Base-by-base conservation (phyloP, 2,888 invertebrate species). In the Clivina fossor region DNA sequence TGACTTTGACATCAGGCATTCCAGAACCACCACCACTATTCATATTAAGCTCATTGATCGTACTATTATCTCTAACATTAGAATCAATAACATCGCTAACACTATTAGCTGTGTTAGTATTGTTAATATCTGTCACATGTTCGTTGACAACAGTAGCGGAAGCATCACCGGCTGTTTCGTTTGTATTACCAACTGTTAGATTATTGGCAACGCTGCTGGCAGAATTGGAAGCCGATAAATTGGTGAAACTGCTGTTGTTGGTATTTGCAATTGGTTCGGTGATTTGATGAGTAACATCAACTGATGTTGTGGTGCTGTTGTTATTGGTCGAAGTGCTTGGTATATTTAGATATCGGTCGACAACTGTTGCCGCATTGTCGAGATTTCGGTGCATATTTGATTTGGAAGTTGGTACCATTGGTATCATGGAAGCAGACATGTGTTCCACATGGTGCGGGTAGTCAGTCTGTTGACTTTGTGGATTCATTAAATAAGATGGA, bases 371-470 rank as follows among this genome's bases (percentile, higher is more conserved):
- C 2, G 50, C 30, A 24, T 30, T 50, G 11, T 50, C 41, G 13
- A 50, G 15, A 37, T 50, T 50, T 19, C 41, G 50, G 16, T 50
- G 50, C 13, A 50, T 30, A 13, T 22, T 44, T 15, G 43, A 3
- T 35, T 53, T 53, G 7, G 33, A 19, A 16, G 43, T 9, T 35
- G 53, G 35, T 35, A 20, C 35, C 53, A 53, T 53, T 15, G 33
- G 53, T 40, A 41, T 30, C 19, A 53, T 35, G 11, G 15, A 33
- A 8, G 53, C 11, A 16, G 32, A 44, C 33, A 53, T 43, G 3
- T 41, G 51, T 18, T 53, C 43, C 11, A 43, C 16, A n/a, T 51
- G 41, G 8, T 51, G 41, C 5, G 32, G 53, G 22, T 53, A 35
- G 11, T 44, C 35, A 11, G 43, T 33, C 9, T 26, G 15, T 26